These are phyloP conservation scores for Bothrops jararaca DNA, from an alignment of 2,113 vertebrate genomes.

Conservation along the genomic window DNA sequence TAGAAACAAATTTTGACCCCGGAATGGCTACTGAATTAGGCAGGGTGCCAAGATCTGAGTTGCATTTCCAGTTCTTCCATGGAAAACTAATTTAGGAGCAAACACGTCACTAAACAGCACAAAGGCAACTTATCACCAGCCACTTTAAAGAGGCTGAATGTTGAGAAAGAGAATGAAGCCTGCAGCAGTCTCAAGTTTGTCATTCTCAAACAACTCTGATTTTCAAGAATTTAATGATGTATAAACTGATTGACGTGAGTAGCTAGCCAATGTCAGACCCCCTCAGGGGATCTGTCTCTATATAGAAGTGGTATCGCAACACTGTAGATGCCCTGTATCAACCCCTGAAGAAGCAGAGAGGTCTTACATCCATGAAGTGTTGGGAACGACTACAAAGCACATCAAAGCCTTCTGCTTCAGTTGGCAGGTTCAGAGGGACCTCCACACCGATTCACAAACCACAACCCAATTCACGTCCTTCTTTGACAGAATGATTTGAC, in stretches of 20 bases:
- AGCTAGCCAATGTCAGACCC: not conserved
- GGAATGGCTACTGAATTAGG: not conserved
- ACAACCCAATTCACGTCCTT: not conserved
- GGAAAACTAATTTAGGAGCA: not conserved
- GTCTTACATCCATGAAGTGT: not conserved
- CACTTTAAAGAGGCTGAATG: not conserved
- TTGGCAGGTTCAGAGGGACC: not conserved
- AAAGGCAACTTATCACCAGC: not conserved
- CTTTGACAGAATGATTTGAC: not conserved
- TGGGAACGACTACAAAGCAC: not conserved
- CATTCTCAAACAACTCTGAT: not conserved
- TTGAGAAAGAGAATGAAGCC: not conserved
- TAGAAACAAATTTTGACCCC: not conserved
- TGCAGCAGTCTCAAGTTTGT: too few species aligned
- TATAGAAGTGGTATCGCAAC: not conserved
- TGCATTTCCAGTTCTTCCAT: not conserved
- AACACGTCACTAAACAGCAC: not conserved
- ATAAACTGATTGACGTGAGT: not conserved
- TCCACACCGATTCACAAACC: not conserved
- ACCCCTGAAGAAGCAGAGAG: not conserved
- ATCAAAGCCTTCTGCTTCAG: not conserved
- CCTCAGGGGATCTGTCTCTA: not conserved
- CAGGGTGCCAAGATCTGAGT: not conserved
- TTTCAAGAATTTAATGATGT: not conserved
- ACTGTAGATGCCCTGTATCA: not conserved